Conservation (phyloP, 1,140 invertebrate genomes). For the Daktulosphaira vitifoliae region DNA sequence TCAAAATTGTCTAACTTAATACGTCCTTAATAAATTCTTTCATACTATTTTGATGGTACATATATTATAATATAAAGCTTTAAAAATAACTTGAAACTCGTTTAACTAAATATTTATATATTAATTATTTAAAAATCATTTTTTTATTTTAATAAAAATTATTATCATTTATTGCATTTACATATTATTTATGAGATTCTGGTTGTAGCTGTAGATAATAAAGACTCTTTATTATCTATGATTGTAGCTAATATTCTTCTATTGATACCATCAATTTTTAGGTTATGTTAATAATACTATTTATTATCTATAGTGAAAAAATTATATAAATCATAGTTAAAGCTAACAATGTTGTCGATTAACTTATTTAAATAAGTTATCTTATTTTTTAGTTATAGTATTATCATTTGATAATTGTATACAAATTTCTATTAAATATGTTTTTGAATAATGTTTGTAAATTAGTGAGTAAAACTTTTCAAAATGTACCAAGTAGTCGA, state of each 20-base stretch:
- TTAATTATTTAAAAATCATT: background rate
- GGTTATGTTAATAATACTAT: slow-evolving; percentile 1
- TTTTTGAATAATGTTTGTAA: slow-evolving; percentile 3
- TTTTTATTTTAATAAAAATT: background rate
- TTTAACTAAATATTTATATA: too few species aligned
- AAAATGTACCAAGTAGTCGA: background rate
- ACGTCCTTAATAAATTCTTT: background rate
- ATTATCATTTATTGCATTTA: background rate
- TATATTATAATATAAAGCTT: background rate
- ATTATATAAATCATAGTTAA: background rate
- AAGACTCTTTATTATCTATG: background rate
- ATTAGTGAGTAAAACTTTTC: background rate
- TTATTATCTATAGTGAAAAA: background rate
- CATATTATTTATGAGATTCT: background rate
- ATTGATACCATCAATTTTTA: background rate
- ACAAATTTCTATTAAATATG: background rate
- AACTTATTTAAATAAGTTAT: background rate
- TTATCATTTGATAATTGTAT: background rate
- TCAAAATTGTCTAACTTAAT: background rate
- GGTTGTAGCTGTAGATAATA: background rate
- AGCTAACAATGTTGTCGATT: background rate
- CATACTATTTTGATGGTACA: background rate
- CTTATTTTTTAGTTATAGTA: background rate
- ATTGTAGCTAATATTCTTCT: background rate
- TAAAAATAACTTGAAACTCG: background rate